Base-by-base conservation (phyloP, 2,113 vertebrate genomes). In the Chamaea fasciata region DNA sequence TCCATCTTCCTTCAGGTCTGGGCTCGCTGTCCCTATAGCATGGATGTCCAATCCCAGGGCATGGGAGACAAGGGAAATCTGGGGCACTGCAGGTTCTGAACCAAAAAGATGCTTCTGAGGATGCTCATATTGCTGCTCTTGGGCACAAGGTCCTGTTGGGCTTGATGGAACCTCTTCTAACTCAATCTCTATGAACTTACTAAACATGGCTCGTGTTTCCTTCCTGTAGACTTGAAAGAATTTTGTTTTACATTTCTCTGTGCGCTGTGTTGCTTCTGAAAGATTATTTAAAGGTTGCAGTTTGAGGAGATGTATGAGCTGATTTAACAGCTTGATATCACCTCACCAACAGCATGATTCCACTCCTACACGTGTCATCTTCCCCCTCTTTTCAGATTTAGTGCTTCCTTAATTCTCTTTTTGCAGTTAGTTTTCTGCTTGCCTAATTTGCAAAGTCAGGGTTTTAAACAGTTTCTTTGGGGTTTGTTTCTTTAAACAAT, bases 21-120 rank as follows among this genome's bases (percentile, higher is more conserved):
- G 41, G 9, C 53, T 79, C 1, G 0, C 37, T 24, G 18, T 39
- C 15, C 5, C 1, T 55, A 22, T 14, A 6, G 10, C 20, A 14
- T 33, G 50, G 26, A 7, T 47, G 35, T 49, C 39, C 50, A 46
- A 6, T 52, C 52, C 20, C 18, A 42, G 53, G 26, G 3, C 12
- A 1, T 46, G n/a, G 41, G 19, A 7, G 22, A 39, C 12, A 12
- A 55, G 56, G 22, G 31, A 37, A 37, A 7, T 39, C 24, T 22
- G 47, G 30, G 46, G 4, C 50, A 21, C 8, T 19, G 3, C 16
- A 41, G 39, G 23, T 28, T 10, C 30, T 21, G 67, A 47, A 44
- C 21, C 5, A 53, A 3, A 42, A 15, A 6, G 60, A 16, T 21
- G 19, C 42, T 67, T 31, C 69, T 87, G 56, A 65, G 41, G 30